These are phyloP conservation scores for Odontocolon sp. DNA, from an alignment of 2,888 invertebrate genomes.

Conservation along the genomic window DNA sequence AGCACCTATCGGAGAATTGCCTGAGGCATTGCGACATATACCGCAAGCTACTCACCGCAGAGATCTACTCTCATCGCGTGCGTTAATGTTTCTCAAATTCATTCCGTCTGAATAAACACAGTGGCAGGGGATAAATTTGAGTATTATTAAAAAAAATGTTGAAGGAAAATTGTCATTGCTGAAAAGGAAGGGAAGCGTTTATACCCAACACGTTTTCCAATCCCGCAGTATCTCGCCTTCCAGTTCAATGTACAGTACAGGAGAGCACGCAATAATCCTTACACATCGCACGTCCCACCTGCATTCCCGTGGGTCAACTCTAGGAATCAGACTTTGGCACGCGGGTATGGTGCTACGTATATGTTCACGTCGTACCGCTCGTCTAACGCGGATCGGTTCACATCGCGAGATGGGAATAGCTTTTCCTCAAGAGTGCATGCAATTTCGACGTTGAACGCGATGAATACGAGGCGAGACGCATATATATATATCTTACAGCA, in stretches of 20 bases:
- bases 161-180: slow-evolving; percentile 1
- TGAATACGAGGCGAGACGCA: neutral
- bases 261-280: slow-evolving; percentile 44
- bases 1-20: too few relatives aligned
- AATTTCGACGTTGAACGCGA: slow-evolving; percentile 11
- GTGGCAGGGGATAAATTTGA: too few relatives aligned
- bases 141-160: neutral
- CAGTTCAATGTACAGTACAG: slow-evolving; percentile 14
- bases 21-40: too few relatives aligned
- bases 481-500: neutral
- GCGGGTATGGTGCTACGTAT: slow-evolving; percentile 19
- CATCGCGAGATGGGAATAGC: slow-evolving; percentile 14
- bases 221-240: slow-evolving; percentile 29
- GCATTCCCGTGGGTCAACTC: slow-evolving; percentile 66
- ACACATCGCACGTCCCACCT: slow-evolving; percentile 63
- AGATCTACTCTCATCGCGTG: too few relatives aligned
- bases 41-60: too few relatives aligned
- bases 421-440: slow-evolving; percentile 12
- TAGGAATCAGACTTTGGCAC: slow-evolving; percentile 69
- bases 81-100: too few relatives aligned
- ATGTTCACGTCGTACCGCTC: neutral
- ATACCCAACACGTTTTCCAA: slow-evolving; percentile 52
- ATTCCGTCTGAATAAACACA: too few relatives aligned
- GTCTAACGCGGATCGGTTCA: slow-evolving; percentile 10
- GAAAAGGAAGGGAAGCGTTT: slow-evolving; percentile 10